Conservation (phyloP, 2,797 vertebrate genomes). For the Synaphobranchus kaupii region DNA sequence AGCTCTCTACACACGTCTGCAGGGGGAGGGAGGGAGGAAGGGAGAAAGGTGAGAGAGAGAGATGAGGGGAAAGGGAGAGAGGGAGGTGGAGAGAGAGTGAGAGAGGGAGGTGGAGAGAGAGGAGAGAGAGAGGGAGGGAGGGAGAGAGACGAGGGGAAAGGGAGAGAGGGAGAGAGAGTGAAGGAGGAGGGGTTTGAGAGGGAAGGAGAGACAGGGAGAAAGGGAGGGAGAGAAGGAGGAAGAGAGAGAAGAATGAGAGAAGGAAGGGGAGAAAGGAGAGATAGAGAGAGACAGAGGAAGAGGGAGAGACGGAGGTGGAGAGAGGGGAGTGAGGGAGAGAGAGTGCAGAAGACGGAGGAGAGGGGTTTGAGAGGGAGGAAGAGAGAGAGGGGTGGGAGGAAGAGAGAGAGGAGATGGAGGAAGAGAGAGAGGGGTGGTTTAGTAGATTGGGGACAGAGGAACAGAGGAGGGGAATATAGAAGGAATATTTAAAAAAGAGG, state of each 20-base stretch:
- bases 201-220: neutral
- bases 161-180: neutral
- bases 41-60: neutral
- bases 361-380: neutral
- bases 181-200: neutral
- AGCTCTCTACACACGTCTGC: slow-evolving; percentile 60
- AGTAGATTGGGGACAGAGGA: too few relatives aligned
- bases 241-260: neutral
- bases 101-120: neutral
- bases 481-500: neutral
- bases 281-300: neutral
- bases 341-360: neutral
- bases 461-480: neutral
- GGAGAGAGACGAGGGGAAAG: neutral
- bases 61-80: neutral
- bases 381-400: too few relatives aligned
- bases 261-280: neutral
- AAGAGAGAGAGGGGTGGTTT: neutral
- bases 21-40: neutral
- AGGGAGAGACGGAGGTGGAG: neutral
- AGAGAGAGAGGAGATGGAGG: too few relatives aligned
- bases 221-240: too few relatives aligned
- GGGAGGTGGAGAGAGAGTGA: neutral
- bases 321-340: neutral
- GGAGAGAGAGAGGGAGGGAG: neutral